These are phyloP conservation scores for Drosophila burlai DNA, from an alignment of 1,140 invertebrate genomes.

Conservation along the genomic window DNA sequence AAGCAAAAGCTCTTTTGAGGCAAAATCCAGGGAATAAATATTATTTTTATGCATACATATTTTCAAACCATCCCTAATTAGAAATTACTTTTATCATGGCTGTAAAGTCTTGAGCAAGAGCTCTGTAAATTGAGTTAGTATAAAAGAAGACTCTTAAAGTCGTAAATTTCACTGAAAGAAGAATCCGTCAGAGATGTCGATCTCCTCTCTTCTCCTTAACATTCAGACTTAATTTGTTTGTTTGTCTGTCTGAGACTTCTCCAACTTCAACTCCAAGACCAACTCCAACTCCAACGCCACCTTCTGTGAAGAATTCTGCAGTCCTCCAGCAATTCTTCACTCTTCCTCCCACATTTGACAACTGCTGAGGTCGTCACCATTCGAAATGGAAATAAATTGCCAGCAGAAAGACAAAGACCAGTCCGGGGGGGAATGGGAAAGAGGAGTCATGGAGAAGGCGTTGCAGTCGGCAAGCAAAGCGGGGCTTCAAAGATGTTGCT, in stretches of 20 bases:
- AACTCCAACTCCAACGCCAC: constrained; percentile 1
- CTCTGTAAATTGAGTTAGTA: constrained; percentile 3
- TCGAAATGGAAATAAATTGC: constrained; percentile 52
- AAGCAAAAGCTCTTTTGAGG: neutral
- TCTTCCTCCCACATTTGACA: constrained; percentile 37
- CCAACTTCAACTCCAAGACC: neutral
- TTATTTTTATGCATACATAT: neutral
- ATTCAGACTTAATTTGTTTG: constrained; percentile 45
- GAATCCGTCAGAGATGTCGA: constrained; percentile 5
- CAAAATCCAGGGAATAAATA: no score
- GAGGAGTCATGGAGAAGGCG: constrained; percentile 27
- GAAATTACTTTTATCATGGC: neutral
- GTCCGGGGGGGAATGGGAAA: constrained; percentile 2
- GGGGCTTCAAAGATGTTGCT: constrained; percentile 35
- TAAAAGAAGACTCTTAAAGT: neutral
- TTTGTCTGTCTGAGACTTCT: constrained; percentile 17
- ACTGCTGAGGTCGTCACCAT: constrained; percentile 43
- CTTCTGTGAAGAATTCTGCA: neutral
- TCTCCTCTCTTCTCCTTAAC: constrained; percentile 5
- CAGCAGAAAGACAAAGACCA: constrained; percentile 24
- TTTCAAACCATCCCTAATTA: neutral
- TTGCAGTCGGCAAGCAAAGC: constrained; percentile 25
- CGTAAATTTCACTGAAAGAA: neutral
- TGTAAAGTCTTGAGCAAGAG: neutral
- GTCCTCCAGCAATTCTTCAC: constrained; percentile 10